These are phyloP conservation scores for Marcusenius ussheri DNA, from an alignment of 2,113 vertebrate species.

Conservation along the genomic window DNA sequence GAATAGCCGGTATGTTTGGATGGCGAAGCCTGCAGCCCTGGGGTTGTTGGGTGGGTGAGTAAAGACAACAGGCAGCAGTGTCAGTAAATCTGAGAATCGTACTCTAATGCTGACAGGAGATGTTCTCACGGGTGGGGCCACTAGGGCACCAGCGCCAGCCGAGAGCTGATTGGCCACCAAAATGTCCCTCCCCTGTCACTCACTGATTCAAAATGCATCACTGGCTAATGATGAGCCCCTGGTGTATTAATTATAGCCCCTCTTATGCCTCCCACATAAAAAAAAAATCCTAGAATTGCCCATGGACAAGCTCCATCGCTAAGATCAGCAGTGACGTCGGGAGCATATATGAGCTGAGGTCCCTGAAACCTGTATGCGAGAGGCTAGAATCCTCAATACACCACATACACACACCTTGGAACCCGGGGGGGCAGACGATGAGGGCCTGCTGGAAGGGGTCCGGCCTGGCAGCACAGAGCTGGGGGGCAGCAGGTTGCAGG, in stretches of 20 bases:
- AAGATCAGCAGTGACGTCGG: neutral
- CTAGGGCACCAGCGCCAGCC: neutral
- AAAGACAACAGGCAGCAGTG: slow-evolving; percentile 1
- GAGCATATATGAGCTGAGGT: neutral
- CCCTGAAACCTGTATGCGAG: neutral
- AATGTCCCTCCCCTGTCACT: neutral
- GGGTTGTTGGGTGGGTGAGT: slow-evolving; percentile 36
- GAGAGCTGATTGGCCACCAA: neutral
- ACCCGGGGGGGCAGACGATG: slow-evolving; percentile 94
- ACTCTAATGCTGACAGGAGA: neutral
- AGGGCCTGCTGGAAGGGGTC: slow-evolving; percentile 99
- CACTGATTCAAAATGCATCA: neutral
- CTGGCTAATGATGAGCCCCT: neutral
- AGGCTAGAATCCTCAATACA: neutral
- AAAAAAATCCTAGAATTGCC: neutral
- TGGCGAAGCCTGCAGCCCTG: slow-evolving; percentile 91
- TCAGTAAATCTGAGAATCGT: neutral
- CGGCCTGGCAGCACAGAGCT: slow-evolving; percentile 85
- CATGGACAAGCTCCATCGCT: neutral
- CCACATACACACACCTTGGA: slow-evolving; percentile 77
- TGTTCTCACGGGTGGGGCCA: neutral
- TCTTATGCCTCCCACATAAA: neutral
- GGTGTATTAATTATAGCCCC: neutral
- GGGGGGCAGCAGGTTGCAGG: slow-evolving; percentile 79
- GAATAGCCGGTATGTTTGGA: slow-evolving; percentile 95